These are phyloP conservation scores for Drosophila nigromelanica DNA, from an alignment of 1,140 invertebrate genomes.

Conservation along the genomic window DNA sequence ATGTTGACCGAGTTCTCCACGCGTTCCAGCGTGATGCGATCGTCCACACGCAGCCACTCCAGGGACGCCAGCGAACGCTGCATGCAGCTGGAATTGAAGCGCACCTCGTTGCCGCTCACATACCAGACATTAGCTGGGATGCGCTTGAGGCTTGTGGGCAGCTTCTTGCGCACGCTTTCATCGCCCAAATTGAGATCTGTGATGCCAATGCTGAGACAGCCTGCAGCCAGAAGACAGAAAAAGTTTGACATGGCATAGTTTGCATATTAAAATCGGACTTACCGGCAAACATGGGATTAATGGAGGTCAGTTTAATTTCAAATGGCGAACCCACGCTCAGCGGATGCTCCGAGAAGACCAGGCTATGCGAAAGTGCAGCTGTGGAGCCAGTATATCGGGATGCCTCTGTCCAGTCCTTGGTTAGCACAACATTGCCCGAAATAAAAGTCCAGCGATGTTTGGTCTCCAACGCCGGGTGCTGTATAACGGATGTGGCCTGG, in stretches of 20 bases:
- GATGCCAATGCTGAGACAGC: slow-evolving; percentile 78
- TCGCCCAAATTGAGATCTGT: slow-evolving; percentile 81
- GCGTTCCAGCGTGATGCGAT: slow-evolving; percentile 88
- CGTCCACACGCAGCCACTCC: slow-evolving; percentile 91
- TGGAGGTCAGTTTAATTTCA: slow-evolving; percentile 76
- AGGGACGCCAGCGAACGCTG: slow-evolving; percentile 90
- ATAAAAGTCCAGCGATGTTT: slow-evolving; percentile 83
- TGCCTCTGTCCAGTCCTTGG: slow-evolving; percentile 82
- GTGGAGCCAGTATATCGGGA: slow-evolving; percentile 65
- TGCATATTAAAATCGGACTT: neutral
- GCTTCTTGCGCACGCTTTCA: slow-evolving; percentile 78
- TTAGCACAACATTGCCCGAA: slow-evolving; percentile 76
- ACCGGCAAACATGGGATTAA: slow-evolving; percentile 82
- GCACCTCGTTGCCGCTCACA: slow-evolving; percentile 87
- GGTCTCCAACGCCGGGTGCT: slow-evolving; percentile 72
- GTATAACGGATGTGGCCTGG: slow-evolving; percentile 82
- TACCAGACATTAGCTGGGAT: slow-evolving; percentile 82
- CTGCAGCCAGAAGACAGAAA: slow-evolving; percentile 26
- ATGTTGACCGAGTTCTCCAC: slow-evolving; percentile 87
- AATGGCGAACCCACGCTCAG: slow-evolving; percentile 79
- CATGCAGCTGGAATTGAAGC: slow-evolving; percentile 86
- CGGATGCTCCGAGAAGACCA: slow-evolving; percentile 82
- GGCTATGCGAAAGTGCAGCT: slow-evolving; percentile 71
- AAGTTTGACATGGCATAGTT: neutral
- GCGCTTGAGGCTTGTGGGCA: slow-evolving; percentile 72